Conservation (phyloP, 2,113 vertebrate species). For the Bos javanicus region DNA sequence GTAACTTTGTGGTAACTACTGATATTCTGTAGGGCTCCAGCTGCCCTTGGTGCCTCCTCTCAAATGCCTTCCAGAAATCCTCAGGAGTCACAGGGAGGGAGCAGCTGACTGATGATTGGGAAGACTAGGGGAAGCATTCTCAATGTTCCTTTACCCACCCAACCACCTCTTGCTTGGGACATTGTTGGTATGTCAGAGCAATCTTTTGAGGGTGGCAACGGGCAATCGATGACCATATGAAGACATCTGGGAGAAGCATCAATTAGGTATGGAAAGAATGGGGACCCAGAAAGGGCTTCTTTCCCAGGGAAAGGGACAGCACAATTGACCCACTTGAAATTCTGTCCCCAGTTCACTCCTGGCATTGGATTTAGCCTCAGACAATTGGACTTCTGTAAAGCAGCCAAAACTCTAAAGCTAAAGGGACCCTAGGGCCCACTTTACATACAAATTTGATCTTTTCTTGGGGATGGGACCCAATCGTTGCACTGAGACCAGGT, state of each 20-base stretch:
- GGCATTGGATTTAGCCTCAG: constrained; percentile 54
- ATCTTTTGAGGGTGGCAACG: neutral
- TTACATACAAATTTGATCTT: constrained; percentile 69
- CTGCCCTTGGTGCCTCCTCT: neutral
- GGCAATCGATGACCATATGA: neutral
- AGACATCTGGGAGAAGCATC: neutral
- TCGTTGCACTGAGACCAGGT: constrained; percentile 15
- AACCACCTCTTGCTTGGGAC: neutral
- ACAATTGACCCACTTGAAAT: constrained; percentile 50
- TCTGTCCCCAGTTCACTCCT: constrained; percentile 44
- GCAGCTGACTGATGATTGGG: neutral
- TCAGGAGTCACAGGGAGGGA: neutral
- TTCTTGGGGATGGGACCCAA: constrained; percentile 47
- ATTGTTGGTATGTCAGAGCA: neutral
- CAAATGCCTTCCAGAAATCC: constrained; percentile 24
- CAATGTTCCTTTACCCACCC: neutral
- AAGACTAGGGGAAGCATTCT: neutral
- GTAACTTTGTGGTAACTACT: neutral
- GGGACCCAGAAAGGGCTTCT: neutral
- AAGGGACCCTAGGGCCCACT: constrained; percentile 45
- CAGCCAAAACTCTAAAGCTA: constrained; percentile 54
- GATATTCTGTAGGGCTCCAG: constrained; percentile 4
- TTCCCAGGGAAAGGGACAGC: constrained; percentile 28
- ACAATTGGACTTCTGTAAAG: constrained; percentile 58
- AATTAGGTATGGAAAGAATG: constrained; percentile 5